These are phyloP conservation scores for Hemibagrus guttatus DNA, from an alignment of 2,797 vertebrate species.

Conservation along the genomic window DNA sequence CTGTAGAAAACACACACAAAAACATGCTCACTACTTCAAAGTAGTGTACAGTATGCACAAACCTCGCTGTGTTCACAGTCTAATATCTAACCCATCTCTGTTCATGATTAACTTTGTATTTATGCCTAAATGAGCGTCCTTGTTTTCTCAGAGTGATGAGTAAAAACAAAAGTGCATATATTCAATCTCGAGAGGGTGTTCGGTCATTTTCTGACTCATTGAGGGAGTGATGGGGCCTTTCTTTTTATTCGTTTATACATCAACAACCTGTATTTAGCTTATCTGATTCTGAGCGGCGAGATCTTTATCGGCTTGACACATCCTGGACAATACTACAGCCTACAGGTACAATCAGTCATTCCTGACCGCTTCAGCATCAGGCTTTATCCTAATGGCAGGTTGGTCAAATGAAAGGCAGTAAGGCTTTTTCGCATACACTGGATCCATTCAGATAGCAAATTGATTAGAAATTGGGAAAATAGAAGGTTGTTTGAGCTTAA, in stretches of 20 bases:
- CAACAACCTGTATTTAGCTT: slow-evolving; percentile 64
- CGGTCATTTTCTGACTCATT: slow-evolving; percentile 46
- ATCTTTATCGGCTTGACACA: slow-evolving; percentile 42
- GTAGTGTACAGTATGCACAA: not conserved
- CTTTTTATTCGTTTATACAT: slow-evolving; percentile 60
- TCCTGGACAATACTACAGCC: slow-evolving; percentile 61
- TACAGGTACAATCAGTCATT: slow-evolving; percentile 69
- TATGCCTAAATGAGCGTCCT: slow-evolving; percentile 28
- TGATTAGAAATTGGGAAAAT: no score
- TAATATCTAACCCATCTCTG: slow-evolving; percentile 1
- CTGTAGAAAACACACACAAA: not conserved
- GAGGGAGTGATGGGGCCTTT: slow-evolving; percentile 51
- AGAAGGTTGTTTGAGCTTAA: not conserved
- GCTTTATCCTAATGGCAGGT: slow-evolving; percentile 73
- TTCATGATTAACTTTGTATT: slow-evolving; percentile 42
- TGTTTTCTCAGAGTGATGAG: slow-evolving; percentile 31
- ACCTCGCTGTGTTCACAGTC: not conserved
- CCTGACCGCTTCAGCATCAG: slow-evolving; percentile 69
- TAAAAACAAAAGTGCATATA: slow-evolving; percentile 30
- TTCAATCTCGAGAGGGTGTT: slow-evolving; percentile 21
- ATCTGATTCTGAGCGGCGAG: slow-evolving; percentile 58
- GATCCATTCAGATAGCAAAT: slow-evolving; percentile 57
- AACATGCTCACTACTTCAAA: not conserved
- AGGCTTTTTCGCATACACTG: slow-evolving; percentile 39
- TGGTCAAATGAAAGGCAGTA: slow-evolving; percentile 64